Evolutionary conservation across 37 sponge, comb jelly and placozoan genomes (phyloP).

Genomic region (Cliona cf. orientalis): DNA sequence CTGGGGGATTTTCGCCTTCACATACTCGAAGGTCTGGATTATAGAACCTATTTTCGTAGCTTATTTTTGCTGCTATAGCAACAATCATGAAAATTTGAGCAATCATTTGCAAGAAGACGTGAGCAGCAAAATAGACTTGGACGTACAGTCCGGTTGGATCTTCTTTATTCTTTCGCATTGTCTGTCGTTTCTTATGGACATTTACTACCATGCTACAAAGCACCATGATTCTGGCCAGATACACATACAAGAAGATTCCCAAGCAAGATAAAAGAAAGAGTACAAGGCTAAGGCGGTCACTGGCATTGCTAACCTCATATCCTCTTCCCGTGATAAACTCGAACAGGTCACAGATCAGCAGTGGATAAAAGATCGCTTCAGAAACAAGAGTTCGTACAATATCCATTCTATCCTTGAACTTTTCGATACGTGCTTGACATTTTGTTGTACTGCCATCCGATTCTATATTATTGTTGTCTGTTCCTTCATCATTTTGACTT

Average conservation of each 20-base stretch:
- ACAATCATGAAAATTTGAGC: neutral
- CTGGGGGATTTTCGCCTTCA: neutral
- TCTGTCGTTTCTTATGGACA: neutral
- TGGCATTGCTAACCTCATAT: neutral
- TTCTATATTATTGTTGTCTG: no score
- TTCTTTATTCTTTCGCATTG: neutral
- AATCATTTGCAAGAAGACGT: conserved; percentile 2
- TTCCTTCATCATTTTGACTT: neutral
- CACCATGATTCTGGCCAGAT: neutral
- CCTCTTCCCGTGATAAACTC: neutral
- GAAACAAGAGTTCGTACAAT: neutral
- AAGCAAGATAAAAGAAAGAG: neutral
- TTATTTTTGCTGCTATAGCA: conserved; percentile 11
- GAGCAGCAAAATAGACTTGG: neutral
- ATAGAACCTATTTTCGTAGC: neutral
- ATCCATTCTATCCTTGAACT: neutral
- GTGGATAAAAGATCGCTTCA: neutral
- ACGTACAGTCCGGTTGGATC: conserved; percentile 7
- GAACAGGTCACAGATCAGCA: conserved; percentile 2
- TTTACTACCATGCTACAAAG: neutral
- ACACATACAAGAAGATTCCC: neutral
- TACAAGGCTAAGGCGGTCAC: neutral
- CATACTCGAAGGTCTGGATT: no score
- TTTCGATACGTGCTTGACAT: neutral
- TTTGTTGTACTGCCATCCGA: no score